phyloP scores from a whole-genome alignment of 1,140 invertebrate species.

The Drosophila oshimai region DNA sequence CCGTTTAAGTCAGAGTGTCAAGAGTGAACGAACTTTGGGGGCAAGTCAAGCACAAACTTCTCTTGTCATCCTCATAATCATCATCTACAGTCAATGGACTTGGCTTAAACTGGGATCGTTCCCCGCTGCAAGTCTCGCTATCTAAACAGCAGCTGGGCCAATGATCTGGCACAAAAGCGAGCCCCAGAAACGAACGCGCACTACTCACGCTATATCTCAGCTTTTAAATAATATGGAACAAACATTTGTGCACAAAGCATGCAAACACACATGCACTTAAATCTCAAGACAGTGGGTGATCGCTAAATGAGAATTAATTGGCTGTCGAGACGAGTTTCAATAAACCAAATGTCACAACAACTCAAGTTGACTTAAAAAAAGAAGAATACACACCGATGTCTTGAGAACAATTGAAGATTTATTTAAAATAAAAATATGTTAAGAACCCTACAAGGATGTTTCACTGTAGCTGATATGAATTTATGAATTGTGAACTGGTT shows the following conservation, averaged over 20 bases:
- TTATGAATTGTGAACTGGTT: neutral
- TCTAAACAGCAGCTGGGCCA: conserved; percentile 38
- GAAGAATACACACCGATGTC: no score
- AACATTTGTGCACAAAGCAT: conserved; percentile 16
- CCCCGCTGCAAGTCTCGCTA: conserved; percentile 10
- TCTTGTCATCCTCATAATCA: conserved; percentile 44
- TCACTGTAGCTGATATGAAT: neutral
- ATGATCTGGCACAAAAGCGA: conserved; percentile 42
- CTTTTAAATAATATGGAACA: conserved; percentile 31
- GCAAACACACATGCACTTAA: conserved; percentile 5
- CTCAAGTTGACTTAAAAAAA: neutral
- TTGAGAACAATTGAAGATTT: neutral
- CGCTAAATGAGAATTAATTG: conserved; percentile 27
- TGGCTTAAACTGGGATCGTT: conserved; percentile 21
- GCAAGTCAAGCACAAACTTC: conserved; percentile 18
- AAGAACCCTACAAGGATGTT: neutral
- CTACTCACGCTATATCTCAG: conserved; percentile 19
- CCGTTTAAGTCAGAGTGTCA: conserved; percentile 39
- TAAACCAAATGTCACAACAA: conserved; percentile 13
- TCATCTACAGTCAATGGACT: conserved; percentile 45
- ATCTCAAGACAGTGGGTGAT: conserved; percentile 16
- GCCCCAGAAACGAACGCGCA: conserved; percentile 6
- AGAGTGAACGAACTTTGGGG: conserved; percentile 54
- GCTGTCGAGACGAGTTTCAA: conserved; percentile 7
- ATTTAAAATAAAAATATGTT: neutral